These are phyloP conservation scores for Cartodere bifasciata DNA, from an alignment of 2,888 invertebrate species.

Conservation along the genomic window DNA sequence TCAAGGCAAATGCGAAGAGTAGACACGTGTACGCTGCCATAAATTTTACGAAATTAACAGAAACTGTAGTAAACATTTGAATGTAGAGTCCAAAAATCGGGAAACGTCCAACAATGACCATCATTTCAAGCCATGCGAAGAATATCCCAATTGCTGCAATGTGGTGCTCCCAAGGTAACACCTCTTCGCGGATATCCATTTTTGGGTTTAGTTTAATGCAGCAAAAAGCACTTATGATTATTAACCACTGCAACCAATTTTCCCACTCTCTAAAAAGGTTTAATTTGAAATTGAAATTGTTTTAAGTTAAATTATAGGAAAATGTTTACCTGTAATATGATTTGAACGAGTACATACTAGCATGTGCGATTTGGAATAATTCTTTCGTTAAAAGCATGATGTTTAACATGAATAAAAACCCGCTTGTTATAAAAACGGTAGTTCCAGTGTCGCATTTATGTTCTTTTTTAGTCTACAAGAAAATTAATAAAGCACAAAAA, in stretches of 20 bases:
- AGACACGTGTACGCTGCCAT: conserved; percentile 69
- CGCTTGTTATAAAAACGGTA: too few species aligned
- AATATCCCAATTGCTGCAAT: conserved; percentile 68
- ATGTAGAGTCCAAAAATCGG: conserved; percentile 77
- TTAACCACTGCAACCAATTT: conserved; percentile 72
- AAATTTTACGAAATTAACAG: conserved; percentile 72
- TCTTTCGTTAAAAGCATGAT: conserved; percentile 56
- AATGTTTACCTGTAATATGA: too few species aligned
- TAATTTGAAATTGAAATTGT: too few species aligned
- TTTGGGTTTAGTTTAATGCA: conserved; percentile 40
- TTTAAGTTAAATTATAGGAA: too few species aligned
- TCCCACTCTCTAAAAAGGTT: conserved; percentile 77
- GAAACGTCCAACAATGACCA: conserved; percentile 77
- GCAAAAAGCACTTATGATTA: conserved; percentile 57
- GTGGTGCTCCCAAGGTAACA: conserved; percentile 61
- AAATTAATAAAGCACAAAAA: too few species aligned
- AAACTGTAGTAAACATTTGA: conserved; percentile 78
- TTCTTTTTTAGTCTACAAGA: too few species aligned
- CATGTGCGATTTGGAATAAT: conserved; percentile 64
- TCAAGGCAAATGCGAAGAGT: conserved; percentile 65
- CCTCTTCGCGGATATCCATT: conserved; percentile 21
- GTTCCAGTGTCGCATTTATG: too few species aligned
- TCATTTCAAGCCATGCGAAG: conserved; percentile 69
- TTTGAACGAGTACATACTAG: too few species aligned
- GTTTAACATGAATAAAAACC: conserved; percentile 54